Base-by-base conservation (phyloP, 1,140 invertebrate genomes). In the Drosophila rufa region DNA sequence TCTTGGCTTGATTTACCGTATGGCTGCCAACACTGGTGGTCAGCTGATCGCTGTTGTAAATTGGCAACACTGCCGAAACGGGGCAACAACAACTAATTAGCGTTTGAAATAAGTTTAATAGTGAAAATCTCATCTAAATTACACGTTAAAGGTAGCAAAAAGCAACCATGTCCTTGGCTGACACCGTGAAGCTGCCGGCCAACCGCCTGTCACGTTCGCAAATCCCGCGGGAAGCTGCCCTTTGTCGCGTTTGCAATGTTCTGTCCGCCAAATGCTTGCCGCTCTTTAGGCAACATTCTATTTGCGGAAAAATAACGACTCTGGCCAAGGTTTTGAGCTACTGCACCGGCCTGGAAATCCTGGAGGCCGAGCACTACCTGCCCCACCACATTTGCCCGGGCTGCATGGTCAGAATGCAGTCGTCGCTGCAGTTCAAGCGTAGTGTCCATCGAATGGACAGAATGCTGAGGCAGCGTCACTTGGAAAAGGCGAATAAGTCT, bases 181-280 rank as follows among this genome's bases (percentile, higher is more conserved):
- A 17, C 11, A 11, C 33, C 2, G 5, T 19, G 4, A 19, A 65
- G 27, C 27, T 25, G 27, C 17, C 9, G 11, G 27, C 0, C 9
- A 17, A 3, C n/a, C 5, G 1, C 3, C 7, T 12, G 4, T 5
- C 19, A 33, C 14, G 1, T 0, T 1, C 12, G 0, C 27, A n/a
- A 12, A n/a, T 6, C 11, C 9, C 17, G 0, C 27, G 14, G n/a
- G 19, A 38, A 17, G 11, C 2, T 4, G 19, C 14, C 12, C 14
- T 57, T 1, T 91, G 89, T 27, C 89, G 89, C 4, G 66, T 77
- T 1, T 91, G 89, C 53, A 55, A 91, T 58, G 42, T 42, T 0
- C 27, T 55, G 8, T 75, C 76, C 0, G 12, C 17, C 1, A 51
- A 70, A 11, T 69, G 55, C 38, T 27, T 70, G 14, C 56, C 77